Evolutionary conservation across 2,113 vertebrate genomes (phyloP).

Genomic region (Gasterosteus aculeatus): DNA sequence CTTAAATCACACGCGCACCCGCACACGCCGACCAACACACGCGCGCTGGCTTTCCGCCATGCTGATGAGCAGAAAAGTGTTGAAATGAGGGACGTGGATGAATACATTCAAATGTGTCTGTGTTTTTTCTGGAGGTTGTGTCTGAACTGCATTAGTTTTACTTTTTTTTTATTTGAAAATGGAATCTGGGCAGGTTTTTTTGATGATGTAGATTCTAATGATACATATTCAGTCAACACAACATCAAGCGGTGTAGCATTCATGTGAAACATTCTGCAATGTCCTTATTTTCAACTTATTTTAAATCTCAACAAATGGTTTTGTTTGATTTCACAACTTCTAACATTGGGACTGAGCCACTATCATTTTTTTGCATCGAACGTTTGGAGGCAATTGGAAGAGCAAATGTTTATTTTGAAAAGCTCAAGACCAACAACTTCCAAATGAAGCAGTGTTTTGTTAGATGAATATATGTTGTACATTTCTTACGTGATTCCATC

Average conservation of each 20-base stretch:
- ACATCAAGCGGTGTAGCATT: conserved; percentile 26
- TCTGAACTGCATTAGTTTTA: not conserved
- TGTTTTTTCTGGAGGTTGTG: conserved; percentile 22
- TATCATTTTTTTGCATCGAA: not conserved
- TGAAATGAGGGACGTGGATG: conserved; percentile 53
- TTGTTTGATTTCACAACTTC: not conserved
- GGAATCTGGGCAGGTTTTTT: conserved; percentile 12
- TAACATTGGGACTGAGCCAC: not conserved
- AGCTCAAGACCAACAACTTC: not conserved
- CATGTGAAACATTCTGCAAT: conserved; percentile 33
- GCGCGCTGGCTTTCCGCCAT: conserved; percentile 39
- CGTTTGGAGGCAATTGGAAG: not conserved
- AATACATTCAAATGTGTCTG: conserved; percentile 32
- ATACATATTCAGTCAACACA: conserved; percentile 35
- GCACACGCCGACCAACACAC: not conserved
- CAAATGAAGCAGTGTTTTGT: not conserved
- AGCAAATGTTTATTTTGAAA: not conserved
- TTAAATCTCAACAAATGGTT: not conserved
- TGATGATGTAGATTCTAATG: conserved; percentile 49
- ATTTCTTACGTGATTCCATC: not conserved
- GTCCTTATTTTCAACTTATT: not conserved
- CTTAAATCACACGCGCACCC: conserved; percentile 6
- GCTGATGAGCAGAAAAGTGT: conserved; percentile 53
- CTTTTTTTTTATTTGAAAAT: conserved; percentile 12
- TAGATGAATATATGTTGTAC: not conserved